Percentiles rank a stretch among this genome's conserved stretches.
phyloP scores from a whole-genome alignment of 2,113 vertebrate species.

The Rhinogobius similis region DNA sequence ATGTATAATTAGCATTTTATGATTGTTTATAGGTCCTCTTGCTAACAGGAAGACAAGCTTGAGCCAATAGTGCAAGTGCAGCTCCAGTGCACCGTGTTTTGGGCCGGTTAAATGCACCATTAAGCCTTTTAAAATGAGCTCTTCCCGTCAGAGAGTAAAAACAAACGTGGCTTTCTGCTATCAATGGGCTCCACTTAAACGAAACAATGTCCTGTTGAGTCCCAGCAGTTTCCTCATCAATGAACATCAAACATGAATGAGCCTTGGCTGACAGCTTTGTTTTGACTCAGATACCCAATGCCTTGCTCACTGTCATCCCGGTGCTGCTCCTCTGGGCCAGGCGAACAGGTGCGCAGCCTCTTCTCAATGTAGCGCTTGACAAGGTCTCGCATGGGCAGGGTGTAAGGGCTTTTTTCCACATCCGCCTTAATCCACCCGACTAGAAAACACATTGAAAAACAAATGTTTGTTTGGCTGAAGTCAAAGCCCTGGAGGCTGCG shows the following conservation, averaged over 20 bases:
- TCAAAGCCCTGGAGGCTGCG: slow-evolving; percentile 65
- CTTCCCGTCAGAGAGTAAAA: slow-evolving; percentile 73
- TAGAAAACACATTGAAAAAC: slow-evolving; percentile 71
- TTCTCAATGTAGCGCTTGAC: slow-evolving; percentile 72
- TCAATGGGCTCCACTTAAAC: slow-evolving; percentile 77
- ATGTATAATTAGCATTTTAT: slow-evolving; percentile 67
- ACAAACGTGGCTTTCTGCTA: slow-evolving; percentile 78
- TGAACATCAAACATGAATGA: slow-evolving; percentile 79
- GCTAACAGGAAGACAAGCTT: slow-evolving; percentile 55
- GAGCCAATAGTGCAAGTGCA: slow-evolving; percentile 59
- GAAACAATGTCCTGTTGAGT: slow-evolving; percentile 79
- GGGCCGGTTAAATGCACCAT: slow-evolving; percentile 77
- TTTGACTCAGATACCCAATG: slow-evolving; percentile 73
- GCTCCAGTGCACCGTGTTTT: slow-evolving; percentile 67
- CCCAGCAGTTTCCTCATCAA: slow-evolving; percentile 78
- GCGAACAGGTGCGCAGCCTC: slow-evolving; percentile 72
- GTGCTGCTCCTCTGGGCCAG: slow-evolving; percentile 59
- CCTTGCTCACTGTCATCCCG: slow-evolving; percentile 67
- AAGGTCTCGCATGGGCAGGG: slow-evolving; percentile 50
- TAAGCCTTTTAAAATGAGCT: slow-evolving; percentile 78
- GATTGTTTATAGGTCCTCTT: slow-evolving; percentile 71
- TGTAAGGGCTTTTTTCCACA: slow-evolving; percentile 53
- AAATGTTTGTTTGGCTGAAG: slow-evolving; percentile 74
- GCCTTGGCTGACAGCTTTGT: slow-evolving; percentile 76
- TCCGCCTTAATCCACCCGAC: slow-evolving; percentile 67